These are phyloP conservation scores for Corvus cornix DNA, from an alignment of 2,113 vertebrate species.

Conservation along the genomic window DNA sequence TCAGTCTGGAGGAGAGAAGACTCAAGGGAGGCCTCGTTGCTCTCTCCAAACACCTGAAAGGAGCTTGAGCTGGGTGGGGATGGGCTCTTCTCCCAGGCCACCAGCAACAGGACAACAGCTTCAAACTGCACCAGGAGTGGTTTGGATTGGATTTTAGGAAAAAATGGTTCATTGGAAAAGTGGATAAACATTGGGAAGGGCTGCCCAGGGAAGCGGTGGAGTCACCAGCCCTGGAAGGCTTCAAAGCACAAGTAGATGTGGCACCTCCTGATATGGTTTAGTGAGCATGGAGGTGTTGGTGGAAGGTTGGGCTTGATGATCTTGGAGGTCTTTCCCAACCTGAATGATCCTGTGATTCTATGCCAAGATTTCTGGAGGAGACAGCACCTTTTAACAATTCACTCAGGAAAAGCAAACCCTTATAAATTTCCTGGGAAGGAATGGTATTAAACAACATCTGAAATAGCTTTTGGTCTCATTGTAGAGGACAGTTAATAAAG, in stretches of 20 bases:
- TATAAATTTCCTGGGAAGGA: background rate
- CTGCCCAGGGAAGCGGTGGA: background rate
- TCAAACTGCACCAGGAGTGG: background rate
- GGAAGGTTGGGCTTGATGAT: background rate
- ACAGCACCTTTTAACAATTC: background rate
- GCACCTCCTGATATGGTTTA: accelerated
- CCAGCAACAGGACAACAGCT: background rate
- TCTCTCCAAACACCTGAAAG: background rate
- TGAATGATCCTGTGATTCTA: background rate
- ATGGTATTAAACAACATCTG: background rate
- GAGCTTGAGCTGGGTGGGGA: background rate
- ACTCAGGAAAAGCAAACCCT: background rate
- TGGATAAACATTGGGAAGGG: background rate
- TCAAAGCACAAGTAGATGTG: accelerated
- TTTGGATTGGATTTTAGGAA: background rate
- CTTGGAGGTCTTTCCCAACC: background rate
- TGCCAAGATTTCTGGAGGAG: background rate
- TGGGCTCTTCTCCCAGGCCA: background rate
- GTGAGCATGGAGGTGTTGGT: background rate
- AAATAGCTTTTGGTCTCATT: background rate
- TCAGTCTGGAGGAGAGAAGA: background rate
- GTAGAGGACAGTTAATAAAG: background rate
- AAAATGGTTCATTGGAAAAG: background rate
- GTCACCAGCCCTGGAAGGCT: background rate
- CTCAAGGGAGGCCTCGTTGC: accelerated